A percentile compares a stretch with the other conserved stretches of the same genome.
These are phyloP conservation scores for Alcedo quadribrachys DNA, from an alignment of 2,797 vertebrate species.

Conservation along the genomic window DNA sequence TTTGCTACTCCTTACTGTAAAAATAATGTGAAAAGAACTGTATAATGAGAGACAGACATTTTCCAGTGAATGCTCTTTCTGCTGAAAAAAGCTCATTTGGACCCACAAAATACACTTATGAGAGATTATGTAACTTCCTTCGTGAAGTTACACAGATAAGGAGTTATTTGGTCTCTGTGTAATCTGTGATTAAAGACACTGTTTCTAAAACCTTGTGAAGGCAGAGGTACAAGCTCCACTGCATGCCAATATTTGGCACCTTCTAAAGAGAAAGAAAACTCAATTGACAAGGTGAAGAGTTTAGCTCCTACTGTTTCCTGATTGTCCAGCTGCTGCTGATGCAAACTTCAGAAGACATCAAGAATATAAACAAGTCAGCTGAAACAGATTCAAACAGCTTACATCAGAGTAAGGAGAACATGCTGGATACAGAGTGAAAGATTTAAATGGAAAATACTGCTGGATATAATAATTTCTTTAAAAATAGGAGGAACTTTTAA, in stretches of 20 bases:
- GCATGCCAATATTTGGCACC: background rate
- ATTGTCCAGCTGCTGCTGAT: background rate
- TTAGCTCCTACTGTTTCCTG: background rate
- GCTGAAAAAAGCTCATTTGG: background rate
- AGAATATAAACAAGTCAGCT: background rate
- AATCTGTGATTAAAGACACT: background rate
- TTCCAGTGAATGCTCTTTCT: background rate
- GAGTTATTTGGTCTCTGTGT: background rate
- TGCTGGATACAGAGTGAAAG: background rate
- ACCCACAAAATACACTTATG: background rate
- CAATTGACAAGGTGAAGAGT: background rate
- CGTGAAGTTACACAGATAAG: background rate
- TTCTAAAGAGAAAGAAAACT: constrained; percentile 16
- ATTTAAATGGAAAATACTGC: constrained; percentile 6
- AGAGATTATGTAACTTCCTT: background rate
- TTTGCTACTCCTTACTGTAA: background rate
- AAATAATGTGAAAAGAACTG: background rate
- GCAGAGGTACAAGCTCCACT: background rate
- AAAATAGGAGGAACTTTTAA: constrained; percentile 19
- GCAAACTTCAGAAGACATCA: background rate
- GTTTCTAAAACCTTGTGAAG: background rate
- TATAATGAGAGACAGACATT: background rate
- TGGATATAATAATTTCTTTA: background rate
- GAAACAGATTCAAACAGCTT: background rate
- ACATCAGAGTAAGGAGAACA: background rate